Conservation (phyloP, 2,113 vertebrate species). For the Solenodon paradoxus region DNA sequence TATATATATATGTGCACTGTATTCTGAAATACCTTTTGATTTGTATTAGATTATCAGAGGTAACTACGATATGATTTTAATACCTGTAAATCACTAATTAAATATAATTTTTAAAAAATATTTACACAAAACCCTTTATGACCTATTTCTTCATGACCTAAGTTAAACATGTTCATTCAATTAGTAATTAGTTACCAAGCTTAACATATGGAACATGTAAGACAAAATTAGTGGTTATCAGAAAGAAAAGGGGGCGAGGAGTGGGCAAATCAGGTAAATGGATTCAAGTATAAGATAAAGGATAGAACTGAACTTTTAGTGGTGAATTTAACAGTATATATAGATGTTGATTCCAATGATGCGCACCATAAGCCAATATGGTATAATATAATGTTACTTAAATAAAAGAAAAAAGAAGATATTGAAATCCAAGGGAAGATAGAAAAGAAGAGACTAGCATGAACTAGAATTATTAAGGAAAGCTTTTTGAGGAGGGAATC, state of each 20-base stretch:
- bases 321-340: too few species aligned
- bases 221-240: too few species aligned
- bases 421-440: not conserved
- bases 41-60: not conserved
- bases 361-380: too few species aligned
- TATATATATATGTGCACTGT: not conserved
- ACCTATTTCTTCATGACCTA: not conserved
- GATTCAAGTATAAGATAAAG: too few species aligned
- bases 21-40: not conserved
- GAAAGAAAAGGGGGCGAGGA: too few species aligned
- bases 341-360: too few species aligned
- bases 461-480: not conserved
- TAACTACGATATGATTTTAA: conserved; percentile 12
- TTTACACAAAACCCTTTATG: not conserved
- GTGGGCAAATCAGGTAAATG: too few species aligned
- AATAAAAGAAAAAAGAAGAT: too few species aligned
- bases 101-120: not conserved
- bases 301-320: too few species aligned
- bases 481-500: not conserved
- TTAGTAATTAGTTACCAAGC: not conserved
- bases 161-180: too few species aligned
- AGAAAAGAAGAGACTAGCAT: not conserved
- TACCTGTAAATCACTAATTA: not conserved
- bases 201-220: not conserved
- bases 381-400: too few species aligned